Evolutionary conservation across 2,113 vertebrate species (phyloP).

Genomic region (Amphiprion percula): DNA sequence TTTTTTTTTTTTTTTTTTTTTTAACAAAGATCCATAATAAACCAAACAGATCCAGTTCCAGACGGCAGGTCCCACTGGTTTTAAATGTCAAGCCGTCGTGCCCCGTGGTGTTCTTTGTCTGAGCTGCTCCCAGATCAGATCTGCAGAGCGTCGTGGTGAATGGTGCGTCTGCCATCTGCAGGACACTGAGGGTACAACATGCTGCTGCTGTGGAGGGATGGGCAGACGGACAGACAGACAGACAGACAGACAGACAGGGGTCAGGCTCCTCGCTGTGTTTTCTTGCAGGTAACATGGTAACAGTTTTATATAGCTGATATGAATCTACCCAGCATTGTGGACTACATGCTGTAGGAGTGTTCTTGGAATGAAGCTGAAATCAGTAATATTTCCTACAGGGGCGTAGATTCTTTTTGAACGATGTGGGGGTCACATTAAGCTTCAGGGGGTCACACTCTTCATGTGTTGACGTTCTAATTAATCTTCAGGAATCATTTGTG

Average conservation of each 20-base stretch:
- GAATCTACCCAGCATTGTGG: neutral
- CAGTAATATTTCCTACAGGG: too few species aligned
- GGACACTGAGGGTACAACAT: conserved; percentile 49
- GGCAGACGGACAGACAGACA: neutral
- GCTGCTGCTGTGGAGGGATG: neutral
- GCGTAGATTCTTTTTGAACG: too few species aligned
- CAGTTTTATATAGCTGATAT: neutral
- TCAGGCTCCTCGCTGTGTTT: neutral
- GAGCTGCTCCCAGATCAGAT: conserved; percentile 52
- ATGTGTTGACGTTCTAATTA: too few species aligned
- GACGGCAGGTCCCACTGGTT: conserved; percentile 51
- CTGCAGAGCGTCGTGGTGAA: conserved; percentile 67
- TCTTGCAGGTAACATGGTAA: conserved; percentile 6
- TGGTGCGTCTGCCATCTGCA: conserved; percentile 85
- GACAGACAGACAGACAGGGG: neutral
- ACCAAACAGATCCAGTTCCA: conserved; percentile 34
- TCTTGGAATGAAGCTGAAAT: too few species aligned
- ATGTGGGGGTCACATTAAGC: too few species aligned
- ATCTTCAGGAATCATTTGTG: too few species aligned
- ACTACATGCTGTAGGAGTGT: too few species aligned
- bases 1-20: neutral
- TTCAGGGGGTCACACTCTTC: too few species aligned
- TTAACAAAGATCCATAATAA: conserved; percentile 5
- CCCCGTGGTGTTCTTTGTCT: conserved; percentile 78
- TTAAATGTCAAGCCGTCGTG: conserved; percentile 56